These are phyloP conservation scores for Ceyx margarethae DNA, from an alignment of 2,113 vertebrate species.

Conservation along the genomic window DNA sequence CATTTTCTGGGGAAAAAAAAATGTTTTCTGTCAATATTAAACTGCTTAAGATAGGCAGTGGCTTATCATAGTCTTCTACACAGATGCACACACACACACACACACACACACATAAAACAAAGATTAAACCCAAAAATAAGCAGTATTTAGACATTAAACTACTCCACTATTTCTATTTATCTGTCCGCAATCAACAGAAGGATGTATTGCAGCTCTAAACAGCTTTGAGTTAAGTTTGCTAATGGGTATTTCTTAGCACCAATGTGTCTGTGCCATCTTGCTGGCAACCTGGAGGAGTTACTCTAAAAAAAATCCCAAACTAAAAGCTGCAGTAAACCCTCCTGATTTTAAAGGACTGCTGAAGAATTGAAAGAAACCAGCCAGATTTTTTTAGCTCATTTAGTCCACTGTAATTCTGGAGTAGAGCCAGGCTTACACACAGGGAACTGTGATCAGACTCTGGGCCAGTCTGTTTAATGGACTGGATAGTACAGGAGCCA, in stretches of 20 bases:
- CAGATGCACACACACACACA: background rate
- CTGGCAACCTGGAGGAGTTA: background rate
- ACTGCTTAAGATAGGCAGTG: background rate
- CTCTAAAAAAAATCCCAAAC: background rate
- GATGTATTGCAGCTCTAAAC: background rate
- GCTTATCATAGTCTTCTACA: background rate
- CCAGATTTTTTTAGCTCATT: background rate
- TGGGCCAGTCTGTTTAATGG: background rate
- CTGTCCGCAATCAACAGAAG: background rate
- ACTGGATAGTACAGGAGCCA: background rate
- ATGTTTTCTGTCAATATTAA: background rate
- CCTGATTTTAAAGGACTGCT: background rate
- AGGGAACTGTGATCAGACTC: background rate
- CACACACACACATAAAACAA: background rate
- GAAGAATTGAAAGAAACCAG: background rate
- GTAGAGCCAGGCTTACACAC: accelerated
- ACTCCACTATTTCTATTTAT: slow-evolving; percentile 48
- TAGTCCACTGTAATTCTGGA: background rate
- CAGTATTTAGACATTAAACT: background rate
- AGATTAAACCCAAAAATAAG: background rate
- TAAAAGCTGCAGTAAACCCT: background rate
- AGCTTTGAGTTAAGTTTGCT: background rate
- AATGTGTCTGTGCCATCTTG: background rate
- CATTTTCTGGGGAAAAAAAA: background rate
- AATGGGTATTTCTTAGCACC: background rate